Percentiles rank a stretch among this genome's conserved stretches.
phyloP scores from a whole-genome alignment of 2,888 invertebrate genomes.

The Abscondita cerata region DNA sequence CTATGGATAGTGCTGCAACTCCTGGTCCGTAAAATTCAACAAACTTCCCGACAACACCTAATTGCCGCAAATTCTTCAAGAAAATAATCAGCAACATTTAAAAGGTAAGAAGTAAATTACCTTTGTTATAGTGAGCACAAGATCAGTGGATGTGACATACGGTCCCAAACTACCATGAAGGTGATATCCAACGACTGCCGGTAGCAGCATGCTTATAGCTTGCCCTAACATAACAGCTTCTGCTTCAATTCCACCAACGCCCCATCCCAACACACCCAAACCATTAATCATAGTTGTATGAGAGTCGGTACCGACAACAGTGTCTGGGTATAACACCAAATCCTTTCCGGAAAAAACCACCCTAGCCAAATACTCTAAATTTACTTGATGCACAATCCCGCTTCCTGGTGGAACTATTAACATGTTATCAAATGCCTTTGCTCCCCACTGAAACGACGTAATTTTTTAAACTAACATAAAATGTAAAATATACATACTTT shows the following conservation, averaged over 20 bases:
- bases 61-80: conserved; percentile 74
- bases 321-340: conserved; percentile 73
- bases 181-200: conserved; percentile 95
- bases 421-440: conserved; percentile 94
- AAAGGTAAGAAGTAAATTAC: conserved; percentile 57
- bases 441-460: conserved; percentile 97
- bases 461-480: too few relatives aligned
- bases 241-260: conserved; percentile 95
- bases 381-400: conserved; percentile 98
- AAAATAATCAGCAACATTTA: not conserved
- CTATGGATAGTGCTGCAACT: conserved; percentile 87
- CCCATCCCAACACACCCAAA: conserved; percentile 96
- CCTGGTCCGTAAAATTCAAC: conserved; percentile 99
- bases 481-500: conserved; percentile 69
- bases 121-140: conserved; percentile 97
- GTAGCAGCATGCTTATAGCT: conserved; percentile 95
- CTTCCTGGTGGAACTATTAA: conserved; percentile 97
- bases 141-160: conserved; percentile 93
- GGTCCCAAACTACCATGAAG: conserved; percentile 81
- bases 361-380: conserved; percentile 90
- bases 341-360: conserved; percentile 81
- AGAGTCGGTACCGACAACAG: conserved; percentile 94
- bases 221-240: conserved; percentile 99
- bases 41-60: conserved; percentile 98
- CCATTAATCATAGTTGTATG: conserved; percentile 99